Percentiles rank a stretch among this genome's conserved stretches.
Conservation (phyloP, 2,888 invertebrate species). For the Acronicta psi region DNA sequence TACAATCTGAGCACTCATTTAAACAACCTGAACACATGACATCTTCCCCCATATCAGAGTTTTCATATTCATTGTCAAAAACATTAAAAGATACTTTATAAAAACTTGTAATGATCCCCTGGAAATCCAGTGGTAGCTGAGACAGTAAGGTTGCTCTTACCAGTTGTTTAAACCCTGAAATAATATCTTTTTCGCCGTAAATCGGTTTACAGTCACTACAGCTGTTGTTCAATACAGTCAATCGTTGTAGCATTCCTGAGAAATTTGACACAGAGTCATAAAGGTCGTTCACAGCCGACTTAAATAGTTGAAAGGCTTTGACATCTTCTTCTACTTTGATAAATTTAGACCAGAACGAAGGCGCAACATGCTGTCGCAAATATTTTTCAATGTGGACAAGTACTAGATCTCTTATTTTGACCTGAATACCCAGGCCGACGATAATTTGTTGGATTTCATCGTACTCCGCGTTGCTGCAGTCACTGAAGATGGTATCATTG, state of each 20-base stretch:
- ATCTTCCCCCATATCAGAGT: conserved; percentile 88
- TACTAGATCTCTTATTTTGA: conserved; percentile 80
- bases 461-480: conserved; percentile 77
- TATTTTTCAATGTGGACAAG: conserved; percentile 88
- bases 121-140: conserved; percentile 92
- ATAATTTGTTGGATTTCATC: conserved; percentile 82
- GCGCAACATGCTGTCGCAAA: conserved; percentile 89
- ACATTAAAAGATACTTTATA: conserved; percentile 94
- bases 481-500: conserved; percentile 76
- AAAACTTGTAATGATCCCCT: conserved; percentile 92
- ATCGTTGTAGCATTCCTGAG: conserved; percentile 85
- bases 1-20: conserved; percentile 88
- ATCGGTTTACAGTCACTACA: conserved; percentile 82
- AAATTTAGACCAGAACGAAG: conserved; percentile 92
- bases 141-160: conserved; percentile 91
- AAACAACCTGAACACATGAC: conserved; percentile 93
- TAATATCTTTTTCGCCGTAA: conserved; percentile 87
- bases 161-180: conserved; percentile 90
- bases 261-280: conserved; percentile 89
- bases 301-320: conserved; percentile 91
- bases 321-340: conserved; percentile 84
- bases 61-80: conserved; percentile 87
- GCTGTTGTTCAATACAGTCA: conserved; percentile 86
- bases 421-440: conserved; percentile 75
- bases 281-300: conserved; percentile 91